Evolutionary conservation across 2,888 invertebrate species (phyloP).

Genomic region (Carpatolechia fugitivella): DNA sequence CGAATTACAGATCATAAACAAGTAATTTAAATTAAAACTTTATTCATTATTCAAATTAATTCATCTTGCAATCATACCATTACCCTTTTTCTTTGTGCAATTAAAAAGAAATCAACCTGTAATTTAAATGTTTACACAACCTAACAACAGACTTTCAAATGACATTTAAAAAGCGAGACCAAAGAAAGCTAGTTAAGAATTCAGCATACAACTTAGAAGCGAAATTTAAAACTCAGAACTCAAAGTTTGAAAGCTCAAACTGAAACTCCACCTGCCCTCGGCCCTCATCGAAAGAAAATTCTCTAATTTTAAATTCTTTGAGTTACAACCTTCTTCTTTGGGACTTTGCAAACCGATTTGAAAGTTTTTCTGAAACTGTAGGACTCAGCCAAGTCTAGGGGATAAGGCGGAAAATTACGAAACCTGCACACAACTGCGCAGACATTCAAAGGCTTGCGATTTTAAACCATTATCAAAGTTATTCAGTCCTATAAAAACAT

Average conservation of each 20-base stretch:
- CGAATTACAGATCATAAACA: too few relatives aligned
- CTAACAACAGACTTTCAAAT: not conserved
- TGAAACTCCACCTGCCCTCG: not conserved
- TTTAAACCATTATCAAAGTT: too few relatives aligned
- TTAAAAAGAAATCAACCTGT: too few relatives aligned
- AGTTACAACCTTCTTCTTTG: not conserved
- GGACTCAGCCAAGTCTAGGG: too few relatives aligned
- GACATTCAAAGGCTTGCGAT: too few relatives aligned
- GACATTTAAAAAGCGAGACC: not conserved
- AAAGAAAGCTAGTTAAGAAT: not conserved
- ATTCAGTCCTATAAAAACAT: too few relatives aligned
- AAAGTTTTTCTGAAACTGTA: not conserved
- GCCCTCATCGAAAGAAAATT: slow-evolving; percentile 2
- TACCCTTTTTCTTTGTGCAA: too few relatives aligned
- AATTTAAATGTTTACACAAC: not conserved
- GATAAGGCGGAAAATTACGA: too few relatives aligned
- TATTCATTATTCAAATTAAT: too few relatives aligned
- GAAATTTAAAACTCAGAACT: slow-evolving; percentile 1
- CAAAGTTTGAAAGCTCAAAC: not conserved
- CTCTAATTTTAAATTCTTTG: slow-evolving; percentile 2
- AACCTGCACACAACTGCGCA: too few relatives aligned
- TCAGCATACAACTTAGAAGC: not conserved
- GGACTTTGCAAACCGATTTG: not conserved
- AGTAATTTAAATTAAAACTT: too few relatives aligned
- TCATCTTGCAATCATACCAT: too few relatives aligned